Base-by-base conservation (phyloP, 1,140 invertebrate genomes). In the Saccostrea cuccullata region DNA sequence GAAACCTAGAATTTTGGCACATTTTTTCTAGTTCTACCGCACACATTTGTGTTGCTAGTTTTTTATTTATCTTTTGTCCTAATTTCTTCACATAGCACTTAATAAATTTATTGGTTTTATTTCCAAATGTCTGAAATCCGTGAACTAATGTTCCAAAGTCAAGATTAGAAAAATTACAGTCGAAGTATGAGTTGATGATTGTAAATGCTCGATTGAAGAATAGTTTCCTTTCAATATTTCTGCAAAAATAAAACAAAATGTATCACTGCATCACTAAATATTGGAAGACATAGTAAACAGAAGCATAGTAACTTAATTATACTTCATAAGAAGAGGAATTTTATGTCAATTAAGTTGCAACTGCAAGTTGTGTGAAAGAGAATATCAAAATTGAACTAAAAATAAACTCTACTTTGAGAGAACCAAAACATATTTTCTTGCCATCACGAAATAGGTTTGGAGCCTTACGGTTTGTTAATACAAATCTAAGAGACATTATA, bases 51-150 rank as follows among this genome's bases (percentile, higher is more conserved):
- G 70, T 26, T 11, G 70, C 26, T 30, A 73, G 30, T 36, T 30
- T 73, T 73, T 73, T 73, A 15, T 73, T 26, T 15, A 73, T 73
- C 13, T 12, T 73, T 12, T 73, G 70, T 12, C 70, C 70, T 30
- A 26, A 13, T 73, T 73, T 73, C 4, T 30, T 73, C 70, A 73
- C 70, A 30, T 73, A 73, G 23, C 70, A 73, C 70, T 73, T 26
- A 17, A 73, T 73, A 30, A 73, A 73, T 36, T 30, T 9, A 30
- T 73, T 73, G 30, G 70, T 73, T 30, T 73, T 73, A 36, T 73
- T 73, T 73, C 70, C 70, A 73, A 73, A 73, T 30, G 70, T 73
- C 70, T 73, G 70, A 26, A 73, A 73, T 73, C 70, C 70, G 13
- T 73, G 70, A 11, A 73, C 70, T 30, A 73, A 17, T 36, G 70